These are phyloP conservation scores for Geodia barretti DNA, from an alignment of 37 sponge, comb jelly and placozoan species.

Conservation along the genomic window DNA sequence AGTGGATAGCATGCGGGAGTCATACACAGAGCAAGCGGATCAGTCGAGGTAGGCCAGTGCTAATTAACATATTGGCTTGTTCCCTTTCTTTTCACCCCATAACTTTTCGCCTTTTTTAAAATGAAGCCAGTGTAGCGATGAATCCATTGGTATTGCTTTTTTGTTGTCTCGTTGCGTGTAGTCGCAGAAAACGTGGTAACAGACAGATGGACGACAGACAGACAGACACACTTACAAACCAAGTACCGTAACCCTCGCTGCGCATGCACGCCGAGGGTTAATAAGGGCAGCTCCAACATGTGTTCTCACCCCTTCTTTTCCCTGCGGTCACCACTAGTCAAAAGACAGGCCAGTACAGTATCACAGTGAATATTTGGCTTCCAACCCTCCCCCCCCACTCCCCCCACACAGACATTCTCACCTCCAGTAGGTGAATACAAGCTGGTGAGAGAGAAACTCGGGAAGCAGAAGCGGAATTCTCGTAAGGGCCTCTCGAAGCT, in stretches of 20 bases:
- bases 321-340: conserved; percentile 8
- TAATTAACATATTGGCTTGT: no score
- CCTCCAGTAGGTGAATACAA: conserved; percentile 62
- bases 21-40: no score
- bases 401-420: conserved; percentile 41
- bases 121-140: no score
- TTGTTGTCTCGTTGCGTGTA: no score
- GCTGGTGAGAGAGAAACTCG: conserved; percentile 65
- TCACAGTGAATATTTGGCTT: background rate
- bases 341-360: background rate
- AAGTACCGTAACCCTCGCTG: background rate
- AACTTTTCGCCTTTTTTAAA: no score
- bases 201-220: no score
- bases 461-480: conserved; percentile 51
- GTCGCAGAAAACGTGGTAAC: no score
- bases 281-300: background rate
- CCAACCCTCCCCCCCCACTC: background rate
- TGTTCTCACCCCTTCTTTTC: background rate
- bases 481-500: conserved; percentile 56
- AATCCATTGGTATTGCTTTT: no score
- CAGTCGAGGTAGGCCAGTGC: no score
- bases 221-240: no score
- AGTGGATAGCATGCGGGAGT: no score
- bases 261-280: background rate
- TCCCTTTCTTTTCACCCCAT: no score